phyloP scores from a whole-genome alignment of 2,797 vertebrate genomes.

The Pipistrellus pipistrellus region DNA sequence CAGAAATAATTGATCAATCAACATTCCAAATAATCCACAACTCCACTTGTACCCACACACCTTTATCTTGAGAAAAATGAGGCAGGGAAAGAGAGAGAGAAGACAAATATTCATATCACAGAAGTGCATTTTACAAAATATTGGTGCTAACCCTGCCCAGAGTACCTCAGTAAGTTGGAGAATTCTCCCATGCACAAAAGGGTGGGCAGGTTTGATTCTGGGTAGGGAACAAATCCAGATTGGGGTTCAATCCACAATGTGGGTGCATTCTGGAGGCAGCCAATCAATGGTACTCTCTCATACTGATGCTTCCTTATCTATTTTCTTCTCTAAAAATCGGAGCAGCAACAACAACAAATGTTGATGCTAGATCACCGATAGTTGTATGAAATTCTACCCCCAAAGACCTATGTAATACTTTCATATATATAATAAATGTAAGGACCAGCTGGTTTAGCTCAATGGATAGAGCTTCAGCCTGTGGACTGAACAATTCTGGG shows the following conservation, averaged over 20 bases:
- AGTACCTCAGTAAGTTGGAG: neutral
- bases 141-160: neutral
- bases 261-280: neutral
- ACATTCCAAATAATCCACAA: neutral
- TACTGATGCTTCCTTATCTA: too few relatives aligned
- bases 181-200: neutral
- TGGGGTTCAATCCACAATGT: too few relatives aligned
- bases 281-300: neutral
- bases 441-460: too few relatives aligned
- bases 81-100: too few relatives aligned
- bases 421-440: too few relatives aligned
- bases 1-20: neutral
- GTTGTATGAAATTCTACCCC: neutral
- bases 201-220: neutral
- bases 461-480: too few relatives aligned
- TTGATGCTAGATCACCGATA: neutral
- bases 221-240: neutral
- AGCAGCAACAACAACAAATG: neutral
- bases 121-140: neutral
- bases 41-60: neutral
- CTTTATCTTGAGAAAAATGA: neutral
- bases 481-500: too few relatives aligned
- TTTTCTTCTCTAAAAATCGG: neutral
- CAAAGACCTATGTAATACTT: too few relatives aligned
- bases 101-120: neutral